Percentiles rank a stretch among this genome's conserved stretches.
phyloP scores from a whole-genome alignment of 2,888 invertebrate genomes.

The Drepana falcataria region DNA sequence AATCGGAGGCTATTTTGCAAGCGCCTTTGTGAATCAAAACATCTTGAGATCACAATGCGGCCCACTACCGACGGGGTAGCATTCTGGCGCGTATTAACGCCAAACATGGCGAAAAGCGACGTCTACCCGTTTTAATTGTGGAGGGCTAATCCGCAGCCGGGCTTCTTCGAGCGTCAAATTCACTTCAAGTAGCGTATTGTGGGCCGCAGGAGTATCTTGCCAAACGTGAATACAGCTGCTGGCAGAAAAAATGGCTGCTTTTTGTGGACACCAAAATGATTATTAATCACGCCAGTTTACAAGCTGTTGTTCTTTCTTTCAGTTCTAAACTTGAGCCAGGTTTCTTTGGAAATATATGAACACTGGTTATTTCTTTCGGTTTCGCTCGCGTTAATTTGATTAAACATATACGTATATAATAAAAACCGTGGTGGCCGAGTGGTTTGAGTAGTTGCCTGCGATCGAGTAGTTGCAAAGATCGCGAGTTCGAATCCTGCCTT shows the following conservation, averaged over 20 bases:
- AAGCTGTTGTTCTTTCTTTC: background rate
- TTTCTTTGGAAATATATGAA: no score
- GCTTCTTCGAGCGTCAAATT: slow-evolving; percentile 60
- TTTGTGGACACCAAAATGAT: slow-evolving; percentile 3
- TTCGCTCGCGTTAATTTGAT: no score
- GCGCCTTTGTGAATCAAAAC: slow-evolving; percentile 39
- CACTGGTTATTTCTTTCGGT: no score
- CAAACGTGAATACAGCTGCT: slow-evolving; percentile 41
- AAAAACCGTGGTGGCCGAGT: no score
- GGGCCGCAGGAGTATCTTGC: slow-evolving; percentile 19
- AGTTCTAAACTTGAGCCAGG: no score
- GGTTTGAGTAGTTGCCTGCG: no score
- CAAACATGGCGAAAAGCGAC: slow-evolving; percentile 35
- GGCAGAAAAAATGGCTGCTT: slow-evolving; percentile 9
- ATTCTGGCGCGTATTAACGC: slow-evolving; percentile 28
- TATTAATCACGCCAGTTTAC: background rate
- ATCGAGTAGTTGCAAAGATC: no score
- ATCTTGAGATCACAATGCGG: slow-evolving; percentile 38
- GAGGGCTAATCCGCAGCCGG: slow-evolving; percentile 50
- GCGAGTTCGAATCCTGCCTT: no score
- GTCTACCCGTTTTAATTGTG: slow-evolving; percentile 56
- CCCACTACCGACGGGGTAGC: slow-evolving; percentile 36
- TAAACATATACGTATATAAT: no score
- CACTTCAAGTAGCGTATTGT: slow-evolving; percentile 59
- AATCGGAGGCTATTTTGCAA: slow-evolving; percentile 19